Base-by-base conservation (phyloP, 2,888 invertebrate species). In the Brachypalpus laphriformis region DNA sequence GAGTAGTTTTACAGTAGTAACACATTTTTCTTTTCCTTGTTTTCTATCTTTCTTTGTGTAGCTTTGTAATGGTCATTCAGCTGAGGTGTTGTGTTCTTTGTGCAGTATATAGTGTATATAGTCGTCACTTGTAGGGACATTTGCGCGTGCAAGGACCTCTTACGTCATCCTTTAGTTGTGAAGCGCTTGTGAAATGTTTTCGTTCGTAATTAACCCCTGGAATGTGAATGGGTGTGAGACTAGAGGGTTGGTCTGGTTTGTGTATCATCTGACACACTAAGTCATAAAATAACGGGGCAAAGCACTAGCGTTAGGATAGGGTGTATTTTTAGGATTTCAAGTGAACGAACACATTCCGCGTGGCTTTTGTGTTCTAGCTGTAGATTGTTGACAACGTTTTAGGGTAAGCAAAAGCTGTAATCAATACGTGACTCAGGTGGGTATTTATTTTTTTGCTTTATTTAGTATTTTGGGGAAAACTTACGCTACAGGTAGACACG, bases 151-250 rank as follows among this genome's bases (percentile, higher is more conserved):
- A 76, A 65, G 75, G 78, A 74, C 63, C 61, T 51, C 74, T 63
- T 49, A 83, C 83, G 83, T 83, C 83, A 83, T 63, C 40, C 47
- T 78, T 78, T 63, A 45, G 61, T 51, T 18, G 51, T 47, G 57
- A 51, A 49, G 31, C 40, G 71, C 34, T 25, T 14, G 72, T 40
- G 42, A 70, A 80, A 80, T 80, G 31, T 70, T 83, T 72, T 70
- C 72, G 49, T 78, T 78, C 70, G 61, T 68, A 83, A 83, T 83
- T 83, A 80, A 75, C 78, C 68, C 49, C 18, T 18, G 5, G 22
- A 63, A 56, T 47, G 37, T 61, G 54, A 47, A 7, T 25, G 20
- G 31, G 42, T 5, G 20, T 16, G 40, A 11, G 22, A 20, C 14
- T n/a, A 28, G 25, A 42, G 37, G 68, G 4, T 66, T 22, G 25